Base-by-base conservation (phyloP, 2,113 vertebrate species). In the Microtus ochrogaster region DNA sequence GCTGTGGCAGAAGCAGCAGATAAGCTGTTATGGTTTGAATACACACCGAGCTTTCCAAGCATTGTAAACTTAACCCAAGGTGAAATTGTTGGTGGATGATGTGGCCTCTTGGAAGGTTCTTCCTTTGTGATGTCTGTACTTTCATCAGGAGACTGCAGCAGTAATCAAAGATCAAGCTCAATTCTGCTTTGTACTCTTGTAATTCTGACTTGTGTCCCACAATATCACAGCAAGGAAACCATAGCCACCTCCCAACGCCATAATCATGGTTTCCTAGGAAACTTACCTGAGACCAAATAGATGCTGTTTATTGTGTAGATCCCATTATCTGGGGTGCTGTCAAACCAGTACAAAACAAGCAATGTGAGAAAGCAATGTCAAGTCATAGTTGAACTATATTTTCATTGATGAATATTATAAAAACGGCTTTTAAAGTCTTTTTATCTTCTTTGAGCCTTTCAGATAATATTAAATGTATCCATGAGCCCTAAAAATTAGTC, bases 371-470 rank as follows among this genome's bases (percentile, higher is more conserved):
- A 96, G 58, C 70, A 93, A 89, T 44, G 1, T 65, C 9, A 91
- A 68, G 36, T 66, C 7, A 52, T 3, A 70, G 21, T 49, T 47
- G 58, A 63, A 44, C 16, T 14, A 72, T 26, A 16, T 1, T 36
- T n/a, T 26, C 10, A 28, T 39, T 44, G 33, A 47, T 47, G 66
- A 49, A 72, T 68, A 66, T 49, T 85, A 30, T 2, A 58, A 92
- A 88, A 68, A 39, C 21, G 19, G 44, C 44, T 94, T 93, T 86
- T 13, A 85, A 84, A 84, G 17, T 24, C 10, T 33, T 41, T 17
- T 26, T 30, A 21, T 89, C 13, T 47, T 63, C 70, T 95, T 92
- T 97, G n/a, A 76, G 83, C 33, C 91, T 58, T 61, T 79, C 94
- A 96, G 7, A 1, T 58, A 17, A 12, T 68, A 24, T 36, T 36